Evolutionary conservation across 1,140 invertebrate species (phyloP), one percentile per base, ranked within the genome.

Genomic region (Panagrolaimus sp.): DNA sequence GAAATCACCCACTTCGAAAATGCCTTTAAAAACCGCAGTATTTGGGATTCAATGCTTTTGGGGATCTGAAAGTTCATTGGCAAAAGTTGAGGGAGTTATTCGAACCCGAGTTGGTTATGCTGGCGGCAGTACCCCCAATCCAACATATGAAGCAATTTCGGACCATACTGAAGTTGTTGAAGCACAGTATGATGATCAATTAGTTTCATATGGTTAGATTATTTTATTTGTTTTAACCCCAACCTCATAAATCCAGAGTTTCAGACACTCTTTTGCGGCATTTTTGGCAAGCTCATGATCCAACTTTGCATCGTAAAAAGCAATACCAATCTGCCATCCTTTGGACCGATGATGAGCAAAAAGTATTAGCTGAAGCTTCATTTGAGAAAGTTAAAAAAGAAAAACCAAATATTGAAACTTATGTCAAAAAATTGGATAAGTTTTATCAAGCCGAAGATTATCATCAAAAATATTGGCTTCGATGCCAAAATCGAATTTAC

Each of bases 21-120:
- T 52, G 48, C 26, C 48, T 7, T 24, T 52, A n/a, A 52, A 52
- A 12, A 52, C n/a, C 9, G 48, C 48, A 52, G 48, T 92, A 1
- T 93, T 96, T 83, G 92, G 91, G 7, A 92, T 96, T 91, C 91
- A 92, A 52, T 96, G 94, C 84, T 97, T 97, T 84, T 96, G 93
- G 93, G 91, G 90, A 12, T 28, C 24, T 26, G 70, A 71, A 73
- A 90, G 91, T 0, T 85, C 92, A 63, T 96, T 93, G 84, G 94
- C 93, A 2, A 90, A 89, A 47, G 89, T 89, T 43, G 86, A 85
- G 1, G 94, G 94, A 7, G 90, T 97, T 15, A 83, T 94, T 28
- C 87, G 90, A 43, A 96, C 94, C n/a, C 87, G 90, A 76, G 94
- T 96, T n/a, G 94, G 94, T 17, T 97, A 93, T 84, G 88, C 91